Percentiles rank a stretch among this genome's conserved stretches.
Evolutionary conservation across 2,888 invertebrate genomes (phyloP).

Genomic region (Philopedon plagiatum): DNA sequence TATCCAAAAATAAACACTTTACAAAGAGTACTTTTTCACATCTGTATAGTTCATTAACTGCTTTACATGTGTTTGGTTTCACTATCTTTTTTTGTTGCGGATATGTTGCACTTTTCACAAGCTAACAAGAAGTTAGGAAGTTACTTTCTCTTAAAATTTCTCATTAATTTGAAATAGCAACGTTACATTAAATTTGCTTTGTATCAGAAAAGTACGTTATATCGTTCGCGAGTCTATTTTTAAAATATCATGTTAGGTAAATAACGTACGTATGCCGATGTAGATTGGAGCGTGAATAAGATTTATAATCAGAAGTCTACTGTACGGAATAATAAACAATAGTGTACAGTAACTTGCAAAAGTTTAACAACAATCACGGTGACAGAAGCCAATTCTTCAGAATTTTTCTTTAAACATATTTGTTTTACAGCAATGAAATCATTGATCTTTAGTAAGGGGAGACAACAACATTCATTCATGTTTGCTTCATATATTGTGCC

Average conservation of each 20-base stretch:
- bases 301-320: neutral
- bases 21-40: neutral
- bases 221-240: neutral
- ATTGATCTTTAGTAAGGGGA: too few species aligned
- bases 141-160: too few species aligned
- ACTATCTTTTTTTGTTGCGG: neutral
- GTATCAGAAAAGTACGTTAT: constrained; percentile 8
- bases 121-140: neutral
- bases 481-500: too few species aligned
- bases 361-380: neutral
- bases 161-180: neutral
- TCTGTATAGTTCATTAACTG: neutral
- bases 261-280: neutral
- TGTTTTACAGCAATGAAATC: too few species aligned
- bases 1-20: constrained; percentile 9
- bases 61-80: neutral
- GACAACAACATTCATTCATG: too few species aligned
- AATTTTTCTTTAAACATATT: too few species aligned
- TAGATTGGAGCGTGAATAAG: neutral
- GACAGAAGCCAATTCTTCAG: too few species aligned
- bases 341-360: neutral
- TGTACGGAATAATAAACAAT: neutral
- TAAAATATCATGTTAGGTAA: constrained; percentile 1
- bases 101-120: neutral
- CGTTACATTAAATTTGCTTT: neutral